Evolutionary conservation across 1,140 invertebrate species (phyloP), one percentile per base, ranked within the genome.

Genomic region (Luehdorfia chinensis): DNA sequence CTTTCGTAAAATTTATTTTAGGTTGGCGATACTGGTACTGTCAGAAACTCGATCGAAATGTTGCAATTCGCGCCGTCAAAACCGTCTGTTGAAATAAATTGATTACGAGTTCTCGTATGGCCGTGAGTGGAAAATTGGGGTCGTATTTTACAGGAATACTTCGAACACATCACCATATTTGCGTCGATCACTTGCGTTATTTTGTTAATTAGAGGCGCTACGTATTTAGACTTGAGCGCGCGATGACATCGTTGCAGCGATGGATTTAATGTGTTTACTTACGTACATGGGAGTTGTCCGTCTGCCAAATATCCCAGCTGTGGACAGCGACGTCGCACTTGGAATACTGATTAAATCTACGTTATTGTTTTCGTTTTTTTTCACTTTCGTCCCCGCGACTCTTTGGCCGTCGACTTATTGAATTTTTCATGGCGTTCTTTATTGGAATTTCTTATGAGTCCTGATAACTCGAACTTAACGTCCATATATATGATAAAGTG

Each of bases 301-400:
- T 48, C 70, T 75, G 75, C 74, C 77, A 84, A 85, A 83, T 73
- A 71, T 64, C 73, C 58, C 75, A 77, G 71, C 70, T 76, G 71
- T 61, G 69, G 61, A 68, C 73, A 72, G 47, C 60, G 59, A 48
- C 52, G 39, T 50, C 67, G 74, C 63, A 59, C 57, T 56, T 66
- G 65, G 78, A 79, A 85, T 85, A 78, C 79, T 73, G 77, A 84
- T 81, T 69, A 71, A 69, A 68, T 63, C 44, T 51, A 50, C 63
- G 63, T 79, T 81, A 84, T 79, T 81, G 71, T 84, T 81, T 79
- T 73, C 59, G 61, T 66, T 79, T 71, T 62, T 75, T 69, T 76
- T 80, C 69, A 80, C 72, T 80, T 76, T 78, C 73, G 57, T 72
- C 66, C 64, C 48, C 48, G 47, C 43, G 55, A 55, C 47, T 55